phyloP scores from a whole-genome alignment of 2,888 invertebrate genomes.

The Hanleya hanleyi region DNA sequence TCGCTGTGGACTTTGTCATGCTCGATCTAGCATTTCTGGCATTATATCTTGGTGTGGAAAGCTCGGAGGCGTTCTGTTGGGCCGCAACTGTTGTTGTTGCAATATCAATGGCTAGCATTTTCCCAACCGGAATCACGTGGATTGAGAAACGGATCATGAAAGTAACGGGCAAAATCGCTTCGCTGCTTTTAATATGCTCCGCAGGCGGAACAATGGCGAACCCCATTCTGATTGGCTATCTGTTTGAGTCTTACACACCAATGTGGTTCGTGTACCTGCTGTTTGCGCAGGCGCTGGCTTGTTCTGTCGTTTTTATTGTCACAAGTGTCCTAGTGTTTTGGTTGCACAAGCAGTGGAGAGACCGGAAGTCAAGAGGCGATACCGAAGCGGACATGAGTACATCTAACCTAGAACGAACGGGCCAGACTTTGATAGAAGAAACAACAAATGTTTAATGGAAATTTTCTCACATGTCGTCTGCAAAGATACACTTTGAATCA shows the following conservation, averaged over 20 bases:
- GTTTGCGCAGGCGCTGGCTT: conserved; percentile 46
- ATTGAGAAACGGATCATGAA: conserved; percentile 69
- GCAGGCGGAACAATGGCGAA: conserved; percentile 71
- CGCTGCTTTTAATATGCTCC: conserved; percentile 69
- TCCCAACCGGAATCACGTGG: conserved; percentile 74
- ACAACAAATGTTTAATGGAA: no score
- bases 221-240: conserved; percentile 66
- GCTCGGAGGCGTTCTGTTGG: conserved; percentile 62
- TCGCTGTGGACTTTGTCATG: conserved; percentile 62
- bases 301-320: conserved; percentile 45
- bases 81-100: conserved; percentile 67
- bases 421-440: no score
- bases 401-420: no score
- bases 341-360: neutral
- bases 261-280: conserved; percentile 67
- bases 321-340: neutral
- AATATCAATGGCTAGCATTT: conserved; percentile 72
- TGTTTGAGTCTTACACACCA: conserved; percentile 63
- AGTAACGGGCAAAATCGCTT: conserved; percentile 71
- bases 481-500: no score
- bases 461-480: no score
- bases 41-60: conserved; percentile 45
- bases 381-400: no score
- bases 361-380: neutral
- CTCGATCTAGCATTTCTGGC: conserved; percentile 38